Evolutionary conservation across 2,888 invertebrate species (phyloP), one percentile per base, ranked within the genome.

Genomic region (Drosophila engyochracea): DNA sequence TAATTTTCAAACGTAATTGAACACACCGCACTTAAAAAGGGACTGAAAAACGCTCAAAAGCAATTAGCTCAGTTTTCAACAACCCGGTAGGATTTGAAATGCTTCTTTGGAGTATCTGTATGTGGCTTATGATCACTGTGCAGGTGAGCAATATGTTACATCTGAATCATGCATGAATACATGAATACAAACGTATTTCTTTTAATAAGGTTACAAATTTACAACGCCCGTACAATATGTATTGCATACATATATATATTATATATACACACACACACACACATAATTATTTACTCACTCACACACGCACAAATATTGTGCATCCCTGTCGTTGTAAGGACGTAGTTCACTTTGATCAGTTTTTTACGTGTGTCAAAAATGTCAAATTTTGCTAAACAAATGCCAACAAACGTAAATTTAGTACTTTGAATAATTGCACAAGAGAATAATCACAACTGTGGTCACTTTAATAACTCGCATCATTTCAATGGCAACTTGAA

Each of bases 401-500:
- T 10, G 14, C 3, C 12, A 31, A 3, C 3, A 5, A 14, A 25
- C n/a, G 31, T 12, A 25, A 35, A 31, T 44, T 10, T 16, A 44
- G 22, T 12, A 44, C 22, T 30, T 31, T 31, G 6, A 44, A 31
- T 22, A 12, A 10, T 16, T 10, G 12, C 22, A 25, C 44, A 31
- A 22, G 41, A 16, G 4, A 31, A 58, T 19, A 30, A 41, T 39
- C 28, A 22, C n/a, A n/a, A n/a, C n/a, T 22, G 3, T 28, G 3
- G 16, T 30, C 30, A 22, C 16, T 44, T 31, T 31, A 16, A 10
- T n/a, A 58, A 16, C 16, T 58, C 54, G 12, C 47, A n/a, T 28
- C 22, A 35, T 69, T 57, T 68, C 25, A 51, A 51, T 25, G 47
- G 30, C 47, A 70, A 22, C 19, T 47, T 25, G n/a, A 53, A 54